Percentiles rank a stretch among this genome's conserved stretches.
These are phyloP conservation scores for Yoshiicerus persimilis DNA, from an alignment of 1,140 invertebrate genomes.

Conservation along the genomic window DNA sequence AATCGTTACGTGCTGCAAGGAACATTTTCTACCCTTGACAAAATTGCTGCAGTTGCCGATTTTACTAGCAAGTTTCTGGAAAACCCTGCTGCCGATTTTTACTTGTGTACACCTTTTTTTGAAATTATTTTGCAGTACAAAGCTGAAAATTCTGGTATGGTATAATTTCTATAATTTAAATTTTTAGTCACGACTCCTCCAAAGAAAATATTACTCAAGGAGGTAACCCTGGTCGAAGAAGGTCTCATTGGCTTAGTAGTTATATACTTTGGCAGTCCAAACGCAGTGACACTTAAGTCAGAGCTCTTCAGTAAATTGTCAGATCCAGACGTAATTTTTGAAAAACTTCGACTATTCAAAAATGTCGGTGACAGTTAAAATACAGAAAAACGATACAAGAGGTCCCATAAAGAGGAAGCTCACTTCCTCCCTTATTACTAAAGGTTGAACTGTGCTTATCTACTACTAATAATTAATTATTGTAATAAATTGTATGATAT, in stretches of 20 bases:
- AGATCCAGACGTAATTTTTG: background rate
- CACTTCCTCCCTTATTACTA: no score
- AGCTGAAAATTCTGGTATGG: slow-evolving; percentile 10
- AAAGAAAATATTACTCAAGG: slow-evolving; percentile 63
- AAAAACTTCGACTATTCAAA: background rate
- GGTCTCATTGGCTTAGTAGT: slow-evolving; percentile 74
- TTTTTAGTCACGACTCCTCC: slow-evolving; percentile 73
- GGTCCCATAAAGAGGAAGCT: no score
- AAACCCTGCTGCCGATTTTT: slow-evolving; percentile 64
- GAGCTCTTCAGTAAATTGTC: background rate
- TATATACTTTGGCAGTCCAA: slow-evolving; percentile 65
- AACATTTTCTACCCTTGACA: slow-evolving; percentile 71
- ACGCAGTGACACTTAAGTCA: background rate
- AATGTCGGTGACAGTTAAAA: background rate
- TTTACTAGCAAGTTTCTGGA: slow-evolving; percentile 70
- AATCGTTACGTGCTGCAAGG: slow-evolving; percentile 77
- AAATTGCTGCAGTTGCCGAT: slow-evolving; percentile 64
- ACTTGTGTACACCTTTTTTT: slow-evolving; percentile 67
- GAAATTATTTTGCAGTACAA: slow-evolving; percentile 15
- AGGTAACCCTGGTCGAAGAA: slow-evolving; percentile 64
- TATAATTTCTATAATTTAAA: slow-evolving; percentile 51
- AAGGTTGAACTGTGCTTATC: no score
- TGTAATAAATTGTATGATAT: no score
- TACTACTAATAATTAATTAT: no score
- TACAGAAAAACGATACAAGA: no score